Evolutionary conservation across 2,113 vertebrate species (phyloP).

Genomic region (Paraplagusia blochii): DNA sequence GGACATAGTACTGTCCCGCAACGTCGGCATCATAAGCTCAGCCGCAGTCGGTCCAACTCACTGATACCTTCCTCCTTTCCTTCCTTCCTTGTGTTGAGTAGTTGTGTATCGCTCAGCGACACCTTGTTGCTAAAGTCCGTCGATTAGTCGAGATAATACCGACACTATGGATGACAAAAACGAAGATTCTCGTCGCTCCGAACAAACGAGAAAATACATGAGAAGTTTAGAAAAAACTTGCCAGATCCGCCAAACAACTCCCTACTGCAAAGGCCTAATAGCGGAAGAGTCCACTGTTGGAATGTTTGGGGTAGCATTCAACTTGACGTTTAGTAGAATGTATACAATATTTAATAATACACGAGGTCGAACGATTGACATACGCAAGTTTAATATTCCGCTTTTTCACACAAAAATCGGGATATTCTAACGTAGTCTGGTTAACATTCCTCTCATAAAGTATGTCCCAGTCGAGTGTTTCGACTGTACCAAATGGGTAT

Average conservation of each 20-base stretch:
- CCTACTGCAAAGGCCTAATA: constrained; percentile 73
- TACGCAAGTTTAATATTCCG: rapidly evolving
- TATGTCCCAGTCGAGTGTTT: constrained; percentile 12
- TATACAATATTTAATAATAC: no score
- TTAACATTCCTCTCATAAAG: not conserved
- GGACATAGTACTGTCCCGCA: constrained; percentile 93
- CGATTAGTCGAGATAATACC: constrained; percentile 5
- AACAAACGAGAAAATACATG: constrained; percentile 40
- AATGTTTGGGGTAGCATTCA: constrained; percentile 51
- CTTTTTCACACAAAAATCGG: no score
- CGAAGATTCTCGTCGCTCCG: not conserved
- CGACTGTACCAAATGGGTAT: constrained; percentile 64
- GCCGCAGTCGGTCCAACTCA: constrained; percentile 52
- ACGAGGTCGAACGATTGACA: not conserved
- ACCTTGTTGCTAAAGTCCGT: constrained; percentile 20
- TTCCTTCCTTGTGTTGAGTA: constrained; percentile 19
- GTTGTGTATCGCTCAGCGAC: constrained; percentile 43
- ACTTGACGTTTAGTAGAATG: constrained; percentile 4
- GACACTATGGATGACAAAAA: constrained; percentile 6
- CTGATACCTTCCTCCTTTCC: constrained; percentile 55
- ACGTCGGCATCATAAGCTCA: constrained; percentile 87
- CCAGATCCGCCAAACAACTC: constrained; percentile 72
- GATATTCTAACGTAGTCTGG: no score
- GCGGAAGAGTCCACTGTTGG: constrained; percentile 65
- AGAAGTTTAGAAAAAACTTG: constrained; percentile 69